Conservation (phyloP, 1,140 invertebrate species). For the Dolichoris vasculosae region DNA sequence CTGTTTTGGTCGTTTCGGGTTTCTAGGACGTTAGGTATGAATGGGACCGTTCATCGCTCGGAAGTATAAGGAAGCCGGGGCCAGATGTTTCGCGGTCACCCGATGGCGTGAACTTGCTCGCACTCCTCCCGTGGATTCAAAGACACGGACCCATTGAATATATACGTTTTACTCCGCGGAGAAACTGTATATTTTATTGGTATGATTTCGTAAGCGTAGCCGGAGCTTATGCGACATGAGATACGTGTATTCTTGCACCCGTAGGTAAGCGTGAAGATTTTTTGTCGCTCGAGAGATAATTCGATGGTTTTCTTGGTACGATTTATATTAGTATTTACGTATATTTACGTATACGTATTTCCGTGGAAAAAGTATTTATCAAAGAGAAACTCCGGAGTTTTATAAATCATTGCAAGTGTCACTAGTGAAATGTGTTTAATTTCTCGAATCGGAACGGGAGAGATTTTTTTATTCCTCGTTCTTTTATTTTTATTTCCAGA, state of each 20-base stretch:
- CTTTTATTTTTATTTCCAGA: neutral
- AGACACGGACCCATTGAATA: neutral
- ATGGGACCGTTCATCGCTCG: slow-evolving; percentile 59
- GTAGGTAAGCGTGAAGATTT: too few species aligned
- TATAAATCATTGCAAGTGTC: neutral
- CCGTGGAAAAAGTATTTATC: neutral
- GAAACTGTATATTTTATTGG: slow-evolving; percentile 30
- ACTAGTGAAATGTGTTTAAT: neutral
- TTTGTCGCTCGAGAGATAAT: too few species aligned
- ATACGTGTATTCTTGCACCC: neutral
- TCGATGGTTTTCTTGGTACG: too few species aligned
- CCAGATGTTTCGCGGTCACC: slow-evolving; percentile 51
- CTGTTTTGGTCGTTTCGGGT: slow-evolving; percentile 73
- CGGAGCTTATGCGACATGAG: neutral
- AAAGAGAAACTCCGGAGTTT: neutral
- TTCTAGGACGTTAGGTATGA: slow-evolving; percentile 70
- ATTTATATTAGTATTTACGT: too few species aligned
- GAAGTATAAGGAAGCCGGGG: neutral
- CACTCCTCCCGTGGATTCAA: neutral
- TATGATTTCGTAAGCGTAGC: slow-evolving; percentile 5
- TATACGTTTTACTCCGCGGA: neutral
- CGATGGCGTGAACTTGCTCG: slow-evolving; percentile 27
- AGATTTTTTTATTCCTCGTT: neutral
- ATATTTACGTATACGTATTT: neutral
- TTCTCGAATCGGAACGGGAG: neutral